A percentile compares a stretch with the other conserved stretches of the same genome.
Conservation (phyloP, 1,140 invertebrate genomes). For the Neodiprion pinetum region DNA sequence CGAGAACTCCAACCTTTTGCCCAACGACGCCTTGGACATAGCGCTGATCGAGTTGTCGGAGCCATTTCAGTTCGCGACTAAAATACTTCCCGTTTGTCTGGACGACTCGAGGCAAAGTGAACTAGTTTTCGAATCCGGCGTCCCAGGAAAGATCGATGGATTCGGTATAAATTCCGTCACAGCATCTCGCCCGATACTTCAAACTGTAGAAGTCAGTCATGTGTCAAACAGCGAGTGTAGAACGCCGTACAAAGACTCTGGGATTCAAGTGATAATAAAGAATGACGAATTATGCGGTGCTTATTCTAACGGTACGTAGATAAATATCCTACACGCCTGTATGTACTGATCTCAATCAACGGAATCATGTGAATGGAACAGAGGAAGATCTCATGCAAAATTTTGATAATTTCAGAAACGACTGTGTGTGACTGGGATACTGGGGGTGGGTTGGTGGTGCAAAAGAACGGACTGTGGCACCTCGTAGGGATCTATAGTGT, state of each 20-base stretch:
- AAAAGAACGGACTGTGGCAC: slow-evolving; percentile 43
- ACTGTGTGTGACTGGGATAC: slow-evolving; percentile 58
- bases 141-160: slow-evolving; percentile 49
- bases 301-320: slow-evolving; percentile 50
- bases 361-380: neutral
- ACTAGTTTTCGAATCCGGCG: slow-evolving; percentile 38
- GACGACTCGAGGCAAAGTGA: slow-evolving; percentile 32
- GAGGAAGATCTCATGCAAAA: neutral
- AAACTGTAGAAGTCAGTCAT: slow-evolving; percentile 48
- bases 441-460: slow-evolving; percentile 54
- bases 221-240: slow-evolving; percentile 41
- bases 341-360: no score
- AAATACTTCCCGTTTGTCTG: slow-evolving; percentile 49
- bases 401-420: slow-evolving; percentile 42
- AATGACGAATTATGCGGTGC: slow-evolving; percentile 57
- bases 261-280: slow-evolving; percentile 43
- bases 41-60: slow-evolving; percentile 46
- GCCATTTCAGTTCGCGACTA: slow-evolving; percentile 44
- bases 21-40: slow-evolving; percentile 51
- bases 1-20: slow-evolving; percentile 42
- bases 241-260: slow-evolving; percentile 16
- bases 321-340: slow-evolving; percentile 6
- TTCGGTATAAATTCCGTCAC: slow-evolving; percentile 51
- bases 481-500: slow-evolving; percentile 54
- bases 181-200: slow-evolving; percentile 42